Base-by-base conservation (phyloP, 2,113 vertebrate genomes). In the Misgurnus mizolepis region DNA sequence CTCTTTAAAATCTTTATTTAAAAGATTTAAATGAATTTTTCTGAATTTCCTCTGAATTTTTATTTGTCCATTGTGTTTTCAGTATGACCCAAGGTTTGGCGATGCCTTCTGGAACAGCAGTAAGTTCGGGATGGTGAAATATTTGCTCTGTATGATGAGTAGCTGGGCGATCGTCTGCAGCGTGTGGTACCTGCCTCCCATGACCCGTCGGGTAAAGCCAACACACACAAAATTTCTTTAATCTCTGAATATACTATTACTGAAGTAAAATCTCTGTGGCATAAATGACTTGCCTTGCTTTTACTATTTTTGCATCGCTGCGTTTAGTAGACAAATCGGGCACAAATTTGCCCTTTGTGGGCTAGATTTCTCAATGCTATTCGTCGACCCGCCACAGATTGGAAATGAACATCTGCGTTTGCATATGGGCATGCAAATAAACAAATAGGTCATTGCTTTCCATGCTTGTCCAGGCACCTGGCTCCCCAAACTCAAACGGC, bases 71-170 rank as follows among this genome's bases (percentile, higher is more conserved):
- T 18, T n/a, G 55, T 58, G 55, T 58, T 6, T 58, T 10, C 53
- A 96, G 95, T 96, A 96, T 6, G 95, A 96, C 83, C 95, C 95
- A 0, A 94, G 94, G 15, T 96, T 96, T 43, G 95, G 95, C 8
- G 95, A 96, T 3, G 95, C 95, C 67, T 96, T 96, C 84, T 96
- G 92, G 90, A 96, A 96, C 82, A 96, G 95, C 92, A 96, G 95
- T 90, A 95, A 96, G 39, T 94, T 95, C 0, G 95, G 95, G 50
- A 96, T 96, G 95, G 93, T 96, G 65, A 95, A 93, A 5, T 96
- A 96, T 84, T 91, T 96, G 62, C 92, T 96, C 7, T 91, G 95
- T 49, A 96, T 96, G 95, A 96, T 96, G 95, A 96, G 92, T 69
- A 96, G 95, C 87, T 96, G 95, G 95, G 95, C 95, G 50, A 95